Evolutionary conservation across 2,888 invertebrate genomes (phyloP), one percentile per base, ranked within the genome.

Genomic region (Pemphredon lugubris): DNA sequence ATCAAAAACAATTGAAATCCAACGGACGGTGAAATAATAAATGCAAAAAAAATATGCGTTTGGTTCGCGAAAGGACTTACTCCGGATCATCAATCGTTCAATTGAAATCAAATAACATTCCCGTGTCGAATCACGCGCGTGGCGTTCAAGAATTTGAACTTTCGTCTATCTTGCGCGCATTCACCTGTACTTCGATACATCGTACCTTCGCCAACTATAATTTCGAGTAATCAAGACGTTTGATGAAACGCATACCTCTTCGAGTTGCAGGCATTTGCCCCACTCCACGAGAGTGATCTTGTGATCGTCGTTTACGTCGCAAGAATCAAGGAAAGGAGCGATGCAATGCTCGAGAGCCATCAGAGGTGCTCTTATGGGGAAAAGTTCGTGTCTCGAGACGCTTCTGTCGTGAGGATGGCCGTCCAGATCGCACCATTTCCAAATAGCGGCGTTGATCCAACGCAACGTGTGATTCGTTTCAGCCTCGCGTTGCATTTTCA

Each of bases 341-440:
- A 98, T 98, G 92, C 99, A 99, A 90, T 98, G 98, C 91, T 99
- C 99, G 91, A 99, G 93, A 34, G 98, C 94, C 93, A 98, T 95
- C 75, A 99, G 92, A 1, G 98, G 97, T 53, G 98, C 98, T 70
- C 97, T 94, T 89, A 98, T 97, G 57, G 98, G 98, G 93, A 98
- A 98, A 86, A 99, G 92, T 91, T 99, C 98, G 91, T 98, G 97
- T 37, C 97, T 94, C 21, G 97, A 97, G 44, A 99, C 96, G 75
- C 93, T 89, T 85, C 95, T 94, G 91, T 98, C 97, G 87, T 95
- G 95, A 79, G 97, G 96, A 91, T 96, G 94, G 58, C 95, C 95
- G 90, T 98, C 98, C 67, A 99, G 93, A 90, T 99, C 98, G 90
- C 99, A 99, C 95, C 96, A 97, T 91, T 99, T 99, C 98, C 98